Evolutionary conservation across 1,140 invertebrate genomes (phyloP).

Genomic region (silkworm (Bombyx mori)): DNA sequence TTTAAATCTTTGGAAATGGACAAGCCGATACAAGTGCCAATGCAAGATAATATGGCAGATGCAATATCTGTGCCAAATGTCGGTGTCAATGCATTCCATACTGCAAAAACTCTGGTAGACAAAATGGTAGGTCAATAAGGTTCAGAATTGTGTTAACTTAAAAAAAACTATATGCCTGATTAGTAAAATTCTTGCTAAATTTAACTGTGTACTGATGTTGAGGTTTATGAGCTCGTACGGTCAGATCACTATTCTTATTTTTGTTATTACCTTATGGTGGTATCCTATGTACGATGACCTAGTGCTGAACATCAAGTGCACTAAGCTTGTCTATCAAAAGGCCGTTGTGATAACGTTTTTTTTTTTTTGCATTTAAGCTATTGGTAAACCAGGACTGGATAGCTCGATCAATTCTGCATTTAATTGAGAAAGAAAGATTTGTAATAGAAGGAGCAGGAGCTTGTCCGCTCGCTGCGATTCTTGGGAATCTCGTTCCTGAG

Average conservation of each 20-base stretch:
- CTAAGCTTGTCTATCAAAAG: too few relatives aligned
- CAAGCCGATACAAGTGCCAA: slow-evolving; percentile 65
- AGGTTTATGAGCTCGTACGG: too few relatives aligned
- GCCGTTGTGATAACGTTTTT: not conserved
- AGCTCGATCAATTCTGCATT: slow-evolving; percentile 77
- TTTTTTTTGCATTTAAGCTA: slow-evolving; percentile 29
- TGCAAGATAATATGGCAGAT: slow-evolving; percentile 76
- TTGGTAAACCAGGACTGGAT: slow-evolving; percentile 75
- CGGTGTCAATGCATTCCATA: slow-evolving; percentile 78
- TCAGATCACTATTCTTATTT: too few relatives aligned
- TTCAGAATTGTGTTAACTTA: too few relatives aligned
- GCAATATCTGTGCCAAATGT: slow-evolving; percentile 78
- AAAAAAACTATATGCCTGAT: too few relatives aligned
- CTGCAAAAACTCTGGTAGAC: slow-evolving; percentile 73
- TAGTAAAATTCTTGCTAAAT: too few relatives aligned
- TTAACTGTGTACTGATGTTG: too few relatives aligned
- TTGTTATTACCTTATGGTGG: too few relatives aligned
- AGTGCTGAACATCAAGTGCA: too few relatives aligned
- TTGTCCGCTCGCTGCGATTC: slow-evolving; percentile 77
- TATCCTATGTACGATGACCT: too few relatives aligned
- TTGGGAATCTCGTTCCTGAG: slow-evolving; percentile 77
- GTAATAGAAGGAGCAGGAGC: slow-evolving; percentile 83
- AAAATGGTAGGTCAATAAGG: slow-evolving; percentile 69
- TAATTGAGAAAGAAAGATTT: slow-evolving; percentile 79
- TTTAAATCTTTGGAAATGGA: slow-evolving; percentile 73